A percentile compares a stretch with the other conserved stretches of the same genome.
Conservation (phyloP, 2,888 invertebrate genomes). For the Limnephilus rhombicus region DNA sequence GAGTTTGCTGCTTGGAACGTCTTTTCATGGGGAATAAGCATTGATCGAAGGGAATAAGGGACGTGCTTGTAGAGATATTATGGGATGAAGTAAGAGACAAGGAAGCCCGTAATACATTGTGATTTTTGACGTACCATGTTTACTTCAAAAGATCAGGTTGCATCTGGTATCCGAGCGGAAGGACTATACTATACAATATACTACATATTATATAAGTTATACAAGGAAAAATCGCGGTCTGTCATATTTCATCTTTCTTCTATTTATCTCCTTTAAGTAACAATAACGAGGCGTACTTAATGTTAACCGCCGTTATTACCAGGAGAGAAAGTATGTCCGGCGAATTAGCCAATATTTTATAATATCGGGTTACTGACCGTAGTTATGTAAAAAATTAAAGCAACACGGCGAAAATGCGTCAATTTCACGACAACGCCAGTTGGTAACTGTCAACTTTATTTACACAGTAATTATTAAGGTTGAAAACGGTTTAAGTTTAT, state of each 20-base stretch:
- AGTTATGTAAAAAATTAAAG: conserved; percentile 19
- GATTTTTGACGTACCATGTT: not conserved
- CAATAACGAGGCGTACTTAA: not conserved
- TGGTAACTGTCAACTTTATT: not conserved
- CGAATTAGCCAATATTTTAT: not conserved
- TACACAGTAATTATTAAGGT: not conserved
- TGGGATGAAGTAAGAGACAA: not conserved
- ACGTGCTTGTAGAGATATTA: too few relatives aligned
- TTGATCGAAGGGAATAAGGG: too few relatives aligned
- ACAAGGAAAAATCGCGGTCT: too few relatives aligned
- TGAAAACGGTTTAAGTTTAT: not conserved
- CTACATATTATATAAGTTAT: too few relatives aligned
- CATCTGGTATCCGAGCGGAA: not conserved
- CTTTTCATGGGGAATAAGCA: too few relatives aligned
- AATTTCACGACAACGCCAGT: not conserved
- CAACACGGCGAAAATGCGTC: not conserved
- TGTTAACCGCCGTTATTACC: not conserved
- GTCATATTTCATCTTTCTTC: too few relatives aligned
- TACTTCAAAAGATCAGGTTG: not conserved
- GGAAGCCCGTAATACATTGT: not conserved
- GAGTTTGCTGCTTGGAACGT: too few relatives aligned
- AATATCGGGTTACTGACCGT: conserved; percentile 24
- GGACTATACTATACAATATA: not conserved
- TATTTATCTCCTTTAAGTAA: not conserved
- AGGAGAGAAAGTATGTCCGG: conserved; percentile 7